A percentile compares a stretch with the other conserved stretches of the same genome.
These are phyloP conservation scores for Indicator maculatus DNA, from an alignment of 2,113 vertebrate species.

Conservation along the genomic window DNA sequence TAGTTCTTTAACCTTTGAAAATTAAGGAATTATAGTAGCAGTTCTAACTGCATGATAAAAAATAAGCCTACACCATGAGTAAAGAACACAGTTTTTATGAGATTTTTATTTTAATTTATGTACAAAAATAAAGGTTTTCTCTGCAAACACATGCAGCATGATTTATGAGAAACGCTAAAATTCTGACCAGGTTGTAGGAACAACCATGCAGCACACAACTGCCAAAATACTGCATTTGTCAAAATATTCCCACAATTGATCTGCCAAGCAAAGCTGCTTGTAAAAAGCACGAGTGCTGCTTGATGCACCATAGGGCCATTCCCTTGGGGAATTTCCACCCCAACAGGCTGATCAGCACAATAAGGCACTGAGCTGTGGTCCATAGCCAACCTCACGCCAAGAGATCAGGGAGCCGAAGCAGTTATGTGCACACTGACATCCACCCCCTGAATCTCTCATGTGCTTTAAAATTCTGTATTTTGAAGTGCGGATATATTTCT, in stretches of 20 bases:
- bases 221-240: not conserved
- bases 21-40: not conserved
- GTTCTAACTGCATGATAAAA: not conserved
- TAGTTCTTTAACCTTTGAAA: not conserved
- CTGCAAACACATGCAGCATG: not conserved
- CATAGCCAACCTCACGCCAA: not conserved
- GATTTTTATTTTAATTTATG: not conserved
- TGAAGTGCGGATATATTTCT: not conserved
- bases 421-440: not conserved
- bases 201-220: not conserved
- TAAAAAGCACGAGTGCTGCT: fast-evolving
- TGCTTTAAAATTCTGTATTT: not conserved
- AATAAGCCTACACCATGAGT: not conserved
- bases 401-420: not conserved
- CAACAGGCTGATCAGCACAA: fast-evolving
- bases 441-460: not conserved
- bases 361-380: fast-evolving
- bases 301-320: fast-evolving
- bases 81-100: not conserved
- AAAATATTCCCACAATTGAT: not conserved
- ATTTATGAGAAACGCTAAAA: not conserved
- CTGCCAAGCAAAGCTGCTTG: not conserved
- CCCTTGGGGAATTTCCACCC: not conserved
- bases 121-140: not conserved
- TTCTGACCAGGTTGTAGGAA: not conserved